Evolutionary conservation across 2,888 invertebrate genomes (phyloP).

Genomic region (Tenthredo notha): DNA sequence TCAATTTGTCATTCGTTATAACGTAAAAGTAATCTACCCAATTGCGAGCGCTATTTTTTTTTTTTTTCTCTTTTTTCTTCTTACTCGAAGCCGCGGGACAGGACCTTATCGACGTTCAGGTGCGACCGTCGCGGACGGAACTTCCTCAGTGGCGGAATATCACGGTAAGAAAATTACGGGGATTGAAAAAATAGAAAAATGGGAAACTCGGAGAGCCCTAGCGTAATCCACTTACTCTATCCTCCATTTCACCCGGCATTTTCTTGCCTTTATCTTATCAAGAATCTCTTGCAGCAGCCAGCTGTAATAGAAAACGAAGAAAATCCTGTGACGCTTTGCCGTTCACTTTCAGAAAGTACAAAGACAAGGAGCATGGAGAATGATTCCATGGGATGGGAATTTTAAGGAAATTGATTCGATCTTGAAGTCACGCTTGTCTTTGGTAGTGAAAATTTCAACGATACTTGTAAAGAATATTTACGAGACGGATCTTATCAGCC

Average conservation of each 20-base stretch:
- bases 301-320: slow-evolving; percentile 49
- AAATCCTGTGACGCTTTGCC: slow-evolving; percentile 19
- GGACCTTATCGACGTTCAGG: slow-evolving; percentile 17
- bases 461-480: slow-evolving; percentile 5
- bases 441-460: neutral
- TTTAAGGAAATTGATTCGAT: slow-evolving; percentile 21
- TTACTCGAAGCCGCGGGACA: neutral
- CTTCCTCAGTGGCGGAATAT: neutral
- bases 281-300: slow-evolving; percentile 43
- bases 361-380: neutral
- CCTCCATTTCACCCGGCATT: slow-evolving; percentile 24
- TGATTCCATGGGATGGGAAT: neutral
- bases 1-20: slow-evolving; percentile 7
- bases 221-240: slow-evolving; percentile 43
- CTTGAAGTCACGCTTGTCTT: neutral
- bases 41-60: neutral
- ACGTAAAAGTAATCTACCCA: neutral
- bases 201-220: slow-evolving; percentile 12
- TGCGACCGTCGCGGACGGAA: neutral
- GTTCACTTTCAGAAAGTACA: slow-evolving; percentile 24
- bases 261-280: slow-evolving; percentile 36
- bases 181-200: slow-evolving; percentile 27
- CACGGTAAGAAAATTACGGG: slow-evolving; percentile 30
- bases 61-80: neutral
- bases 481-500: neutral